Conservation (phyloP, 2,797 vertebrate species). For the Heterohyrax brucei region DNA sequence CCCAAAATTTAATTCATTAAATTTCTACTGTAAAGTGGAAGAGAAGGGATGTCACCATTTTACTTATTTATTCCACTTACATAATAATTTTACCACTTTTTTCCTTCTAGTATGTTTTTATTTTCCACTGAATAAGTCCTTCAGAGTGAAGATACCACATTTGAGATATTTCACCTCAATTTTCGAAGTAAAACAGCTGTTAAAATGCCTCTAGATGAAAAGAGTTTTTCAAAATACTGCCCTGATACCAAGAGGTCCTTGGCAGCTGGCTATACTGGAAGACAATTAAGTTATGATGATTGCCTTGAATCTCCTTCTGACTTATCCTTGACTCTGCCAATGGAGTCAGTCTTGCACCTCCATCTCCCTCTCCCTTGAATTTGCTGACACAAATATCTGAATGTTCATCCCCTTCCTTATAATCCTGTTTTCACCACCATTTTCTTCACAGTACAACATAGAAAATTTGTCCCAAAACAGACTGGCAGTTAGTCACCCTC, state of each 20-base stretch:
- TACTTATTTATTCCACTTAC: background rate
- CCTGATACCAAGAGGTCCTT: background rate
- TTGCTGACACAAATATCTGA: background rate
- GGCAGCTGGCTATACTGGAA: constrained; percentile 27
- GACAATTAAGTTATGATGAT: background rate
- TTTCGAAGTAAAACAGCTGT: constrained; percentile 14
- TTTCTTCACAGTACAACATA: background rate
- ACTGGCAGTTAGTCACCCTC: background rate
- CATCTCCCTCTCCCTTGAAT: background rate
- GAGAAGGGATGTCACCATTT: constrained; percentile 3
- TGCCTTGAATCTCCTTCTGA: background rate
- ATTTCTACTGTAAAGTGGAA: constrained; percentile 2
- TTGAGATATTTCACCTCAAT: constrained; percentile 12
- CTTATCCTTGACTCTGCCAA: background rate
- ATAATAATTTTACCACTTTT: constrained; percentile 23
- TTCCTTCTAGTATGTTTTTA: constrained; percentile 24
- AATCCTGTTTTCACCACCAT: background rate
- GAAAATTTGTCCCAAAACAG: background rate
- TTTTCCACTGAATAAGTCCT: background rate
- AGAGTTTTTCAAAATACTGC: background rate
- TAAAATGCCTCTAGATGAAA: constrained; percentile 46
- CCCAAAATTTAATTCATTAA: constrained; percentile 37
- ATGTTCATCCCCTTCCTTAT: background rate
- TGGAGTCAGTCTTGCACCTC: background rate
- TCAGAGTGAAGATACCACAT: background rate